Evolutionary conservation across 2,797 vertebrate species (phyloP).

Genomic region (Poliocrania exsul): DNA sequence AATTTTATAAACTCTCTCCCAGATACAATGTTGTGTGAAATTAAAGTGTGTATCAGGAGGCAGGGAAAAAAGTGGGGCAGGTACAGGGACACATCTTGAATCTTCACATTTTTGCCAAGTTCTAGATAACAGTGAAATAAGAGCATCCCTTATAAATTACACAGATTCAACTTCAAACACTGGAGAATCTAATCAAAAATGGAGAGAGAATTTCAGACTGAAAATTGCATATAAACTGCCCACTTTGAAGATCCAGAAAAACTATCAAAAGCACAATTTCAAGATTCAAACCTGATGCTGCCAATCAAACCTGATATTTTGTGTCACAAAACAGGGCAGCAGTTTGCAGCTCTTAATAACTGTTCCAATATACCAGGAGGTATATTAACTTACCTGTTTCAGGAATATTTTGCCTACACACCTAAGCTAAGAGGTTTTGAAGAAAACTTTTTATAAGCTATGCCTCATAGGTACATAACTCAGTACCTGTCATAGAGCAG

Average conservation of each 20-base stretch:
- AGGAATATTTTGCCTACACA: not conserved
- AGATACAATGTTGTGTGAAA: not conserved
- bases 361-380: not conserved
- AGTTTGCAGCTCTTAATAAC: not conserved
- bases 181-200: not conserved
- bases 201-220: not conserved
- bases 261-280: not conserved
- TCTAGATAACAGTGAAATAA: not conserved
- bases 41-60: rapidly evolving
- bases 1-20: not conserved
- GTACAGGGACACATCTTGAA: not conserved
- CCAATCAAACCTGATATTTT: not conserved
- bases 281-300: not conserved
- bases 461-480: not conserved
- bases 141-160: not conserved
- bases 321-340: not conserved
- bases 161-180: not conserved
- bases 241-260: not conserved
- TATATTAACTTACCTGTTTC: not conserved
- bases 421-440: not conserved
- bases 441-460: not conserved
- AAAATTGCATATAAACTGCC: not conserved
- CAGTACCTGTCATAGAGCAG: not conserved
- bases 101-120: not conserved
- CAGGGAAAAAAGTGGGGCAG: not conserved